Evolutionary conservation across 1,140 invertebrate species (phyloP).

Genomic region (Heliconius congener): DNA sequence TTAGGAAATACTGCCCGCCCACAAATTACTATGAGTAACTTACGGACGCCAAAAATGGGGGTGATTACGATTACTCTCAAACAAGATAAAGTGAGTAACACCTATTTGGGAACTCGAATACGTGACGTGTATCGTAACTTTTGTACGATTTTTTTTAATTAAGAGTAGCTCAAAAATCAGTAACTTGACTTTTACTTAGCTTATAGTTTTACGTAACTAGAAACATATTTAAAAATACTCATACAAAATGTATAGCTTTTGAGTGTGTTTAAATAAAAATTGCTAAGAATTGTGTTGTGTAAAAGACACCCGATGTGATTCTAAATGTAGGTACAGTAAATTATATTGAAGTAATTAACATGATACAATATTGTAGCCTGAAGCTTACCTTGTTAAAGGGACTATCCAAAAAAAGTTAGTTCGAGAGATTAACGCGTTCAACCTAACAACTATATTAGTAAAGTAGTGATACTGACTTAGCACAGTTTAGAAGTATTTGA

Average conservation of each 20-base stretch:
- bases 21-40: slow-evolving; percentile 53
- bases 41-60: slow-evolving; percentile 46
- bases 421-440: too few relatives aligned
- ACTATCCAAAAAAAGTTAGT: too few relatives aligned
- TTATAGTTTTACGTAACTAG: too few relatives aligned
- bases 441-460: too few relatives aligned
- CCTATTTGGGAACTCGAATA: neutral
- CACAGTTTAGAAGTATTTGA: too few relatives aligned
- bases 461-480: too few relatives aligned
- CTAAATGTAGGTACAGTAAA: neutral
- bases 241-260: neutral
- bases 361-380: neutral
- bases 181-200: too few relatives aligned
- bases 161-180: too few relatives aligned
- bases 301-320: neutral
- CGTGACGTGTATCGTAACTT: neutral
- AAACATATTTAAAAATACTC: too few relatives aligned
- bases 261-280: neutral
- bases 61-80: slow-evolving; percentile 36
- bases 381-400: too few relatives aligned
- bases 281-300: neutral
- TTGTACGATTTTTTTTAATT: neutral
- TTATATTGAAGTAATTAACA: neutral
- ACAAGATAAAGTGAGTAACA: slow-evolving; percentile 1
- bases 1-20: slow-evolving; percentile 49